Base-by-base conservation (phyloP, 2,113 vertebrate genomes). In the Ammospiza nelsoni region DNA sequence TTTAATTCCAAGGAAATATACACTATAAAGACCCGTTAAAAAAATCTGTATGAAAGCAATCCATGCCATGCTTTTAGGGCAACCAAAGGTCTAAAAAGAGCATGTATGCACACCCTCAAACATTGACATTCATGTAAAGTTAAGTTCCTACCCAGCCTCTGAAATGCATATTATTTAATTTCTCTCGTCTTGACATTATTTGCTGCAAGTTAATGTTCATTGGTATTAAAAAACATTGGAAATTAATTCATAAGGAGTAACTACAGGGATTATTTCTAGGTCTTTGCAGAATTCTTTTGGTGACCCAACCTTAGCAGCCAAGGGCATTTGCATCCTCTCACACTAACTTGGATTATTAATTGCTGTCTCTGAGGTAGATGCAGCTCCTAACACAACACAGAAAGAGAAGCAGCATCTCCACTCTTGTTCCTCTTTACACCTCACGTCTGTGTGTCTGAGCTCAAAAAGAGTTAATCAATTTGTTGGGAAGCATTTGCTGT, bases 121-220 rank as follows among this genome's bases (percentile, higher is more conserved):
- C 0, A 1, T 35, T 61, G 49, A n/a, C 0, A 1, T n/a, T 61
- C 54, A n/a, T 21, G 15, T 44, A 19, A 86, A 76, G 6, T 57
- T 49, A 31, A 72, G 7, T 22, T 90, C 33, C 43, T 24, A 22
- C 19, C n/a, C 48, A 16, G 18, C 29, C 39, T 54, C 79, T 77
- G 43, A 77, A 88, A 94, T 33, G 28, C 9, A 41, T 27, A 22
- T n/a, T 1, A 65, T 51, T 82, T 22, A 20, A 51, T 80, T 86
- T 67, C 9, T 28, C 33, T 61, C 9, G 13, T 74, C 35, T 88
- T 58, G 23, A 67, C 43, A 81, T 59, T 71, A 63, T 51, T 55
- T 80, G 29, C 21, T 39, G 39, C 39, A 39, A 39, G 39, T 39
- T 39, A 65, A 59, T 74, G 6, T 51, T 84, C 11, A 0, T 9